Conservation (phyloP, 2,113 vertebrate species). For the Nannospalax galili region DNA sequence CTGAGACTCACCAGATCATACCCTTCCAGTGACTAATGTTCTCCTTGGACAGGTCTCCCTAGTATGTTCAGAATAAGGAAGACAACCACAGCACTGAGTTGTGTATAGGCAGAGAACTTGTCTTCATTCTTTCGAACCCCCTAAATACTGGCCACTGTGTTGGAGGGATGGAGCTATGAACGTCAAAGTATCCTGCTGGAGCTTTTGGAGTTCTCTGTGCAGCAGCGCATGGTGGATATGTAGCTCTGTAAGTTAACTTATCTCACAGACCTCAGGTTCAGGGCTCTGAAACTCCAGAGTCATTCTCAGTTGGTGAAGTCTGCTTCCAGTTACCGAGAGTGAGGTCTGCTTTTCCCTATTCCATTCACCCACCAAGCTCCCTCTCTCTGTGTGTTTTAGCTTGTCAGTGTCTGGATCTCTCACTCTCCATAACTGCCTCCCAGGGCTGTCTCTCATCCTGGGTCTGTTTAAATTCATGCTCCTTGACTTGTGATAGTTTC, state of each 20-base stretch:
- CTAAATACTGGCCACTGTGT: no score
- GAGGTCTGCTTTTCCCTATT: neutral
- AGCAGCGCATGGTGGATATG: neutral
- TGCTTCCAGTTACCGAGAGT: neutral
- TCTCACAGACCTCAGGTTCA: neutral
- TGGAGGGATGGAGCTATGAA: neutral
- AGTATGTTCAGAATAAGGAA: no score
- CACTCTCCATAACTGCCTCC: neutral
- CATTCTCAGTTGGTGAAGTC: neutral
- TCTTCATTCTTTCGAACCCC: neutral
- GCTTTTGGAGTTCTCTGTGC: neutral
- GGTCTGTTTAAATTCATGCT: neutral
- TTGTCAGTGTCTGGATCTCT: neutral
- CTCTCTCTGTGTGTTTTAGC: neutral
- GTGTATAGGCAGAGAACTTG: no score
- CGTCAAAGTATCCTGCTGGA: neutral
- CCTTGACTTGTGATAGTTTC: neutral
- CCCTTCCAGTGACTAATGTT: neutral
- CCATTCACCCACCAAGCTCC: no score
- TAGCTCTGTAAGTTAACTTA: no score
- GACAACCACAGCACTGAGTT: neutral
- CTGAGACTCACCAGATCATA: neutral
- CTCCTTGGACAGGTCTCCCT: neutral
- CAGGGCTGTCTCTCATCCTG: neutral
- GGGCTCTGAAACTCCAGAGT: neutral